Conservation (phyloP, 2,888 invertebrate genomes). For the Calephelis perditalis region DNA sequence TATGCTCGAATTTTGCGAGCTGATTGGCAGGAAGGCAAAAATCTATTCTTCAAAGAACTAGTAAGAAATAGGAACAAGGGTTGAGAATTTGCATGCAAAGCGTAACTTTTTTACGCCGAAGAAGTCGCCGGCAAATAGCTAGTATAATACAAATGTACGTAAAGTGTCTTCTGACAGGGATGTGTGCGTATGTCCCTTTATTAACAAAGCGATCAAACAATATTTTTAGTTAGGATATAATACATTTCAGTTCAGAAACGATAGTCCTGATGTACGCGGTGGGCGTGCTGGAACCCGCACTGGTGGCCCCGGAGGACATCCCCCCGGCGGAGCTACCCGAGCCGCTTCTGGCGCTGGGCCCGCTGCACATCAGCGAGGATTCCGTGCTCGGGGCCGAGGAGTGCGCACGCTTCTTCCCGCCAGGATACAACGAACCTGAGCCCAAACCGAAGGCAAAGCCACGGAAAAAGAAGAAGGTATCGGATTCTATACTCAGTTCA, state of each 20-base stretch:
- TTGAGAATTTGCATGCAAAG: too few relatives aligned
- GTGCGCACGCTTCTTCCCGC: constrained; percentile 83
- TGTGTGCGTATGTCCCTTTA: too few relatives aligned
- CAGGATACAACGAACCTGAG: constrained; percentile 77
- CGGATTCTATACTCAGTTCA: neutral
- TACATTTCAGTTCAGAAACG: constrained; percentile 78
- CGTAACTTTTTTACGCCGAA: too few relatives aligned
- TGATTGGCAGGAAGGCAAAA: too few relatives aligned
- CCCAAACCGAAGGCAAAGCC: constrained; percentile 59
- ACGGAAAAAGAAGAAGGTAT: constrained; percentile 76
- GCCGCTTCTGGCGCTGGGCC: constrained; percentile 80
- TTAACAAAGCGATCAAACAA: too few relatives aligned
- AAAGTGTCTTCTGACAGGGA: too few relatives aligned
- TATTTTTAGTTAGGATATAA: neutral
- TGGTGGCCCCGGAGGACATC: constrained; percentile 79
- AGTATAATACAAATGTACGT: too few relatives aligned
- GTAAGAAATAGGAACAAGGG: too few relatives aligned
- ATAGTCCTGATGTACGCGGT: constrained; percentile 83
- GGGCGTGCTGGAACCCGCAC: constrained; percentile 80
- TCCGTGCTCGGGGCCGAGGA: constrained; percentile 81
- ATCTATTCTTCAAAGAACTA: too few relatives aligned
- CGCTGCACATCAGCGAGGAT: constrained; percentile 83
- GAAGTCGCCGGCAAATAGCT: too few relatives aligned
- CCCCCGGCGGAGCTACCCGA: constrained; percentile 81
- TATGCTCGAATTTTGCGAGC: too few relatives aligned